These are phyloP conservation scores for Patella vulgata DNA, from an alignment of 1,140 invertebrate species.

Conservation along the genomic window DNA sequence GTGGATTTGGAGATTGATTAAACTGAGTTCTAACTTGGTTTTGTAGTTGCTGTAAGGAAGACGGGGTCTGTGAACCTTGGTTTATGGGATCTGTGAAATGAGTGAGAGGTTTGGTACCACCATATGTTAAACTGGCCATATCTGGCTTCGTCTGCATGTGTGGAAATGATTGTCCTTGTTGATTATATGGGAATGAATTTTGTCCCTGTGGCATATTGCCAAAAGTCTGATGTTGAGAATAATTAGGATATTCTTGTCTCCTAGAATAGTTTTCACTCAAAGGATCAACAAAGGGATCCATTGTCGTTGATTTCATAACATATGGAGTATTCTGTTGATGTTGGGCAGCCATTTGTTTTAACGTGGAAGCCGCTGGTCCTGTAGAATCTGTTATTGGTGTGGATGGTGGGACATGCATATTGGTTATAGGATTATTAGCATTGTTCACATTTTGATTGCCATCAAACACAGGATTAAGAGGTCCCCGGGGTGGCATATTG, in stretches of 20 bases:
- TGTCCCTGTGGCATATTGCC: constrained; percentile 11
- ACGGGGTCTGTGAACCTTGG: constrained; percentile 34
- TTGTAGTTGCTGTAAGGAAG: constrained; percentile 64
- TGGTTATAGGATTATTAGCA: constrained; percentile 15
- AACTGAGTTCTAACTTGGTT: constrained; percentile 64
- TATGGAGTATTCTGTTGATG: constrained; percentile 81
- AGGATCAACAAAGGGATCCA: constrained; percentile 23
- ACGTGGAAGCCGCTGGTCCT: constrained; percentile 89
- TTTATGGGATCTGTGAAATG: constrained; percentile 50
- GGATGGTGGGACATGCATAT: constrained; percentile 26
- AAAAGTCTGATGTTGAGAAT: constrained; percentile 26
- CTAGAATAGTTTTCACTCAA: constrained; percentile 23
- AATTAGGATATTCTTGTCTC: constrained; percentile 9
- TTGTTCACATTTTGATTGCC: constrained; percentile 7
- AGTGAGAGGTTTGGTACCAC: constrained; percentile 58
- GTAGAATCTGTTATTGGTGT: constrained; percentile 33
- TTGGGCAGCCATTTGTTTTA: constrained; percentile 96
- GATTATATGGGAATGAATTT: constrained; percentile 5
- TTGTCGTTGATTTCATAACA: constrained; percentile 13
- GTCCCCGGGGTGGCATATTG: constrained; percentile 8
- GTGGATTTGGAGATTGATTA: constrained; percentile 42
- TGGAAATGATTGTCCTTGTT: constrained; percentile 9
- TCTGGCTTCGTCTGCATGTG: constrained; percentile 32
- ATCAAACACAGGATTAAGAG: constrained; percentile 5
- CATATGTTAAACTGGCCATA: constrained; percentile 40